These are phyloP conservation scores for Ibycter americanus DNA, from an alignment of 2,797 vertebrate genomes.

Conservation along the genomic window DNA sequence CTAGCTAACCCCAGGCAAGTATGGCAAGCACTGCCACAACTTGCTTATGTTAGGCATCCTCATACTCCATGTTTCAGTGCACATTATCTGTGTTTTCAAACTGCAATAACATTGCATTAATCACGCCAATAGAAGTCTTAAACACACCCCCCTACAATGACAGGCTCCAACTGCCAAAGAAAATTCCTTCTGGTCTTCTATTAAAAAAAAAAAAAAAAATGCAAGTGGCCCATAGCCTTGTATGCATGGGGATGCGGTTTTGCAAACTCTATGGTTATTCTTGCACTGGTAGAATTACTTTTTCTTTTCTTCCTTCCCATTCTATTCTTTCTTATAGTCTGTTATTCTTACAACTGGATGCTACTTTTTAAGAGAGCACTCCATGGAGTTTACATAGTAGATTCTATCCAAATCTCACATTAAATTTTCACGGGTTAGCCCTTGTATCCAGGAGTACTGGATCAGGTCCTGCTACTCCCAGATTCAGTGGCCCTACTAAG, in stretches of 20 bases:
- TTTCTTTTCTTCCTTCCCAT: not conserved
- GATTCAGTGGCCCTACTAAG: not conserved
- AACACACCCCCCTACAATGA: not conserved
- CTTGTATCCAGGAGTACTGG: fast-evolving
- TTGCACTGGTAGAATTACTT: not conserved
- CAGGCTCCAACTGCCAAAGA: not conserved
- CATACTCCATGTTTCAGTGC: not conserved
- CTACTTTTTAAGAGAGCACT: not conserved
- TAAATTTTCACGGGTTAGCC: not conserved
- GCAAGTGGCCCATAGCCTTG: fast-evolving
- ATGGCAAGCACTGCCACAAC: not conserved
- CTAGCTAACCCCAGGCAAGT: not conserved
- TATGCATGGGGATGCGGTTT: fast-evolving
- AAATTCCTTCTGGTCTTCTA: not conserved
- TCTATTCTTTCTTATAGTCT: not conserved
- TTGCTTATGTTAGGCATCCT: not conserved
- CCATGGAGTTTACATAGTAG: fast-evolving
- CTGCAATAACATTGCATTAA: not conserved
- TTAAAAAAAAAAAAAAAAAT: not conserved
- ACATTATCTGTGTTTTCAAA: not conserved
- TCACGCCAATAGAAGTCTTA: not conserved
- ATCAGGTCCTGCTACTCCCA: not conserved
- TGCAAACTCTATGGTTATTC: not conserved
- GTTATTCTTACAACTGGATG: not conserved
- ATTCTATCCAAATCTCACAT: not conserved